A percentile compares a stretch with the other conserved stretches of the same genome.
Evolutionary conservation across 2,113 vertebrate genomes (phyloP).

Genomic region (Podiceps cristatus): DNA sequence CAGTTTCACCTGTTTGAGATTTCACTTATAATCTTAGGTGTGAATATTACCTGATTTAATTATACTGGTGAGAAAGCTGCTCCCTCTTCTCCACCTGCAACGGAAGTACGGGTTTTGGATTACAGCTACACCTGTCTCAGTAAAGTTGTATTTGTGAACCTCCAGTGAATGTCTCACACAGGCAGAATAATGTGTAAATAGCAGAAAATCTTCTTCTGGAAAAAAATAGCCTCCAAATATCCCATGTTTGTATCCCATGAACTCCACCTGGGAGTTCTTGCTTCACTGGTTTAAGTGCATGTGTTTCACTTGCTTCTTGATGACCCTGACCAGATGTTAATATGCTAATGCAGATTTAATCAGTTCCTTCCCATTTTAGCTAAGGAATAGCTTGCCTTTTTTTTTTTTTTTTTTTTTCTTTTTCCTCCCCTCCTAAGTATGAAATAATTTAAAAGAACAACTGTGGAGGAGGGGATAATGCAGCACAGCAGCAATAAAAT

Average conservation of each 20-base stretch:
- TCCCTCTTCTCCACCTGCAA: neutral
- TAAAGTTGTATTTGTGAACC: neutral
- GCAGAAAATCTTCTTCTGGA: neutral
- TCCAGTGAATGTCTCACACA: neutral
- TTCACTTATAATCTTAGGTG: neutral
- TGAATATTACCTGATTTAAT: neutral
- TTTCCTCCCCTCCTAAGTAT: neutral
- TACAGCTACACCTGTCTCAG: neutral
- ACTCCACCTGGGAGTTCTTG: neutral
- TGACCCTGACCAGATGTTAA: neutral
- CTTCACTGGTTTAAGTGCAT: neutral
- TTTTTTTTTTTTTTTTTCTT: neutral
- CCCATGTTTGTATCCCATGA: neutral
- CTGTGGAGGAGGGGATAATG: neutral
- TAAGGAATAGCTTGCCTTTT: neutral
- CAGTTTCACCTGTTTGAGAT: neutral
- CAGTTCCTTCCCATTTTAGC: neutral
- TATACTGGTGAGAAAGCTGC: neutral
- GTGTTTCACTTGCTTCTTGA: neutral
- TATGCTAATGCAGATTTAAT: neutral
- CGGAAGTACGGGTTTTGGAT: neutral
- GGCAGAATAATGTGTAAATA: neutral
- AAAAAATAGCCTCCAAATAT: neutral
- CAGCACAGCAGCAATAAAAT: neutral
- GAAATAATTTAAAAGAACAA: neutral